Base-by-base conservation (phyloP, 2,888 invertebrate species). In the Gandaritis pyraliata region DNA sequence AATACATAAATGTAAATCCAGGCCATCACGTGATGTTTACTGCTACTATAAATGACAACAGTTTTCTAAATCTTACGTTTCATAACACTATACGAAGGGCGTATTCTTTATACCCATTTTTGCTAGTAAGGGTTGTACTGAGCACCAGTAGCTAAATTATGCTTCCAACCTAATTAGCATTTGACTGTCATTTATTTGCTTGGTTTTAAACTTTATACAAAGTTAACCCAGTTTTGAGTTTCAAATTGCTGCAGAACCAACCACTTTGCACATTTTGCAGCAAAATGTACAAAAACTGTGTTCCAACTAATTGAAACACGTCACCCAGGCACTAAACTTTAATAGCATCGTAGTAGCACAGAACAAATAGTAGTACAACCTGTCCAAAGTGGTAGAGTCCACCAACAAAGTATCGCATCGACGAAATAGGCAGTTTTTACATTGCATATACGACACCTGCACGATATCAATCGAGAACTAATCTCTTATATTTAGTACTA, bases 301-400 rank as follows among this genome's bases (percentile, higher is more conserved):
- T 13, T 33, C 33, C n/a, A 23, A 46, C 54, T 54, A 54, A 54
- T 54, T 46, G 46, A 54, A 54, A 54, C 36, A 54, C 16, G 33
- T 48, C 48, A 56, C 41, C 23, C 38, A 30, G 48, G 41, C 36
- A n/a, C 48, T n/a, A 12, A 41, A 30, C 56, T 55, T 39, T 54
- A 33, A 46, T 29, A 29, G 29, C 29, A 29, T 29, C 4, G 4
- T 29, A 53, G n/a, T 54, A 54, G 46, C 16, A 13, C 48, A 15
- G 23, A 30, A 10, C 4, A 30, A 30, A 30, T 30, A 30, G 30
- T 6, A 30, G 30, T 30, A 1, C 6, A 30, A 7, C 1, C 7
- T 30, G 30, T 30, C 6, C 30, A 30, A 30, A 30, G 10, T 30
- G 30, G 2, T 30, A 30, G 1, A 30, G 30, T 30, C 30, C 7